These are phyloP conservation scores for Asbolus verrucosus DNA, from an alignment of 1,140 invertebrate species.

Conservation along the genomic window DNA sequence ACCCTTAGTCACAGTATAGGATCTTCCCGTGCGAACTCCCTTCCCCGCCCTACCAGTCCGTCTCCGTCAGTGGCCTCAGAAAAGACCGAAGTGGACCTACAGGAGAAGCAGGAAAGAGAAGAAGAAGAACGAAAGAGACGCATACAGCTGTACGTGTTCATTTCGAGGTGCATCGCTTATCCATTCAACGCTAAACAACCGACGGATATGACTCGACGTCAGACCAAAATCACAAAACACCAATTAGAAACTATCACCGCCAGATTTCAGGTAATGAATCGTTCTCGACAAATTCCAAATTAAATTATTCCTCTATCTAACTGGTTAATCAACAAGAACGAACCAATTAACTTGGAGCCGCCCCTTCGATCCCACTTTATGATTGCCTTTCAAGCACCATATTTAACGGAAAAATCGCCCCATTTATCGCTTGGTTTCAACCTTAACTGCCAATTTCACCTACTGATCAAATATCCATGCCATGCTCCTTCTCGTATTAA, in stretches of 20 bases:
- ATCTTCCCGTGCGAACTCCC: constrained; percentile 70
- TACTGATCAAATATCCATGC: constrained; percentile 19
- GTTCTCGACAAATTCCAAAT: constrained; percentile 7
- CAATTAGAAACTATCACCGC: constrained; percentile 96
- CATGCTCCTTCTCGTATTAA: constrained; percentile 6
- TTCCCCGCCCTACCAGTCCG: constrained; percentile 83
- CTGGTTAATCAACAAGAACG: constrained; percentile 27
- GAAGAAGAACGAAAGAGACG: constrained; percentile 93
- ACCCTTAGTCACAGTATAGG: constrained; percentile 69
- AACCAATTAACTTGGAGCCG: constrained; percentile 8
- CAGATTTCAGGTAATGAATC: constrained; percentile 84
- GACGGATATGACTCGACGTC: constrained; percentile 94
- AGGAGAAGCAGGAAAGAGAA: constrained; percentile 88
- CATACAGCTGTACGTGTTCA: constrained; percentile 98
- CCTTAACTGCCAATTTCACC: constrained; percentile 21
- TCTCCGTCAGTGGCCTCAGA: constrained; percentile 86
- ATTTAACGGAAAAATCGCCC: constrained; percentile 25
- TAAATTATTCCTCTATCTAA: constrained; percentile 27
- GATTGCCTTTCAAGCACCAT: constrained; percentile 14
- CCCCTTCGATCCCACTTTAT: not conserved
- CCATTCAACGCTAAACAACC: constrained; percentile 99
- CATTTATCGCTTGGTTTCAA: constrained; percentile 18
- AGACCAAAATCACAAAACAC: constrained; percentile 95
- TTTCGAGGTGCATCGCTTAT: constrained; percentile 97
- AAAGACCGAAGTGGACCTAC: constrained; percentile 76